phyloP scores from a whole-genome alignment of 1,140 invertebrate genomes.

The Lutraria rhynchaena region DNA sequence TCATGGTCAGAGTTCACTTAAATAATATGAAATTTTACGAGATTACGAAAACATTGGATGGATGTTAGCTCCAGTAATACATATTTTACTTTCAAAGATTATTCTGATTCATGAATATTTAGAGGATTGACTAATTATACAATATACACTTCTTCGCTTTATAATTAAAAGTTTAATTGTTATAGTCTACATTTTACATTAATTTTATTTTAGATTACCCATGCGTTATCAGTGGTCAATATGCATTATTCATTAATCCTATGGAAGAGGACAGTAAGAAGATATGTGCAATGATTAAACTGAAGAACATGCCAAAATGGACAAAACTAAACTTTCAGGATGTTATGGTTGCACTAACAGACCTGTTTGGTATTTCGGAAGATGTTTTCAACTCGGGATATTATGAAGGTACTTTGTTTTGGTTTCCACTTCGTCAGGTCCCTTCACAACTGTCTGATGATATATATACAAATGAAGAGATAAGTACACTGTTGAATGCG shows the following conservation, averaged over 20 bases:
- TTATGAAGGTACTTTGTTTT: conserved; percentile 71
- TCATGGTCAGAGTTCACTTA: too few species aligned
- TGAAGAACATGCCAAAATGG: conserved; percentile 13
- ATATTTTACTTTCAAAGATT: too few species aligned
- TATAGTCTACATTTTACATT: too few species aligned
- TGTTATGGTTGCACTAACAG: neutral
- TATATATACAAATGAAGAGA: conserved; percentile 59
- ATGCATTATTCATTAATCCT: conserved; percentile 36
- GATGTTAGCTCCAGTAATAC: too few species aligned
- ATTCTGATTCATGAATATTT: too few species aligned
- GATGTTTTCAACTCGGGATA: conserved; percentile 33
- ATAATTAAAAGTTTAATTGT: too few species aligned
- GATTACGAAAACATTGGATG: too few species aligned
- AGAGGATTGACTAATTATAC: too few species aligned
- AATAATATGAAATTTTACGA: too few species aligned
- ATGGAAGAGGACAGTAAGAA: conserved; percentile 11
- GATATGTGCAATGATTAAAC: conserved; percentile 32
- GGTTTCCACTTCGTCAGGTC: conserved; percentile 67
- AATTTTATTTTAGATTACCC: conserved; percentile 40
- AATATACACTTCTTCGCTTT: too few species aligned
- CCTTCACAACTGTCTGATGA: conserved; percentile 54
- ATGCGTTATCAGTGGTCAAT: conserved; percentile 34
- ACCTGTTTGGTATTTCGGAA: conserved; percentile 16
- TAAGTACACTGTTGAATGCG: conserved; percentile 59
- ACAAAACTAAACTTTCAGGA: neutral